Base-by-base conservation (phyloP, 2,888 invertebrate genomes). In the Nyleta sp. region DNA sequence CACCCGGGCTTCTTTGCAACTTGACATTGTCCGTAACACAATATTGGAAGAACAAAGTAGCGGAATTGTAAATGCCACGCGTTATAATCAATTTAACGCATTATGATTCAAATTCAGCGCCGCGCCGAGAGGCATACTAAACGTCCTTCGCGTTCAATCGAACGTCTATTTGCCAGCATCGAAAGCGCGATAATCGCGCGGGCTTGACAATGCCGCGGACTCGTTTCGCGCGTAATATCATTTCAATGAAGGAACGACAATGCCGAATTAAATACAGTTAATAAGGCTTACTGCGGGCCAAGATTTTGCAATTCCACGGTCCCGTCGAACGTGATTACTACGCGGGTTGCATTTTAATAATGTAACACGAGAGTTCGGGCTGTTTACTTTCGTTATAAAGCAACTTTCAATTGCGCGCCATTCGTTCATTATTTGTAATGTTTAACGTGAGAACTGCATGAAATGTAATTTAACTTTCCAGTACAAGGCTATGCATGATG, bases 351-450 rank as follows among this genome's bases (percentile, higher is more conserved):
- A 50, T 55, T 57, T 65, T 20, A 65, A 74, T 74, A 60, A 62
- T 55, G 50, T 17, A 59, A 31, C 8, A n/a, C 38, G 38, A 22
- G 67, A 62, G 42, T 57, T 60, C 8, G 2, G 28, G 28, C n/a
- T 44, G 48, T 65, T 64, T 57, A 28, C 53, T 46, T 64, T 28
- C 31, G 42, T 44, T 52, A 50, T 46, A 22, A 50, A 31, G 59
- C 59, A 64, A 59, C 65, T 65, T 59, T 65, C 57, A 31, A 57
- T 70, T 67, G 24, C 35, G 44, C 5, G 11, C 38, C 35, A 64
- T 70, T 77, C 52, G 71, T 72, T 76, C 53, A 59, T 71, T 76
- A 71, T 76, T 71, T 76, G 65, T 40, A 68, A 75, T 55, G 75
- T 75, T 68, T 62, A 68, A 70, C 65, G 67, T 67, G 65, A 72